Conservation (phyloP, 2,888 invertebrate genomes). For the Apotomis betuletana region DNA sequence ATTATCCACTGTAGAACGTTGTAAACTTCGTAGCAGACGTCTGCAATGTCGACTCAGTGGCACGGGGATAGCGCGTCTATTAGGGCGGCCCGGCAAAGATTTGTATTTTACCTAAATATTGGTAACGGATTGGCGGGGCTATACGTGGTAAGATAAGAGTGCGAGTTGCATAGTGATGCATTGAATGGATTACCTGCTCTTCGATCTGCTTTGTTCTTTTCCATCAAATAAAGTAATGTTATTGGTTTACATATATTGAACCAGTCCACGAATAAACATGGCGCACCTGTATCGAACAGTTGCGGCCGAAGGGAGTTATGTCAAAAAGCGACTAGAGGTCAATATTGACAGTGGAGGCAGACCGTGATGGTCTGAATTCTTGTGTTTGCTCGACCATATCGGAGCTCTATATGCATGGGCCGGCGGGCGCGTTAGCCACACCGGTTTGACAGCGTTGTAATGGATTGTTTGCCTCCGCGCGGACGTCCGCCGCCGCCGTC, state of each 20-base stretch:
- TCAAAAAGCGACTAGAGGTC: conserved; percentile 61
- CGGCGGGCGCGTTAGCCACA: conserved; percentile 49
- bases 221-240: conserved; percentile 48
- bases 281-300: conserved; percentile 11
- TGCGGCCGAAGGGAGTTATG: conserved; percentile 43
- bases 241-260: conserved; percentile 43
- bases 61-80: conserved; percentile 55
- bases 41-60: conserved; percentile 57
- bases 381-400: conserved; percentile 68
- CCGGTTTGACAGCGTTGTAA: conserved; percentile 69
- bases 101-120: conserved; percentile 81
- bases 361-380: conserved; percentile 67
- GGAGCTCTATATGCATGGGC: conserved; percentile 60
- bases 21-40: conserved; percentile 59
- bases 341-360: conserved; percentile 61
- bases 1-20: conserved; percentile 76
- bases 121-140: conserved; percentile 79
- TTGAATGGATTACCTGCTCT: conserved; percentile 75
- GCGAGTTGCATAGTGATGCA: conserved; percentile 74
- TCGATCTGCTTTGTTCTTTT: conserved; percentile 64
- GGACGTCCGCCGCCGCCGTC: conserved; percentile 70
- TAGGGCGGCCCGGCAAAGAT: conserved; percentile 59
- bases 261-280: conserved; percentile 5
- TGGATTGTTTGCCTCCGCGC: conserved; percentile 75
- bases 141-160: conserved; percentile 76